phyloP scores from a whole-genome alignment of 1,140 invertebrate species.

The Drosophila equinoxialis region DNA sequence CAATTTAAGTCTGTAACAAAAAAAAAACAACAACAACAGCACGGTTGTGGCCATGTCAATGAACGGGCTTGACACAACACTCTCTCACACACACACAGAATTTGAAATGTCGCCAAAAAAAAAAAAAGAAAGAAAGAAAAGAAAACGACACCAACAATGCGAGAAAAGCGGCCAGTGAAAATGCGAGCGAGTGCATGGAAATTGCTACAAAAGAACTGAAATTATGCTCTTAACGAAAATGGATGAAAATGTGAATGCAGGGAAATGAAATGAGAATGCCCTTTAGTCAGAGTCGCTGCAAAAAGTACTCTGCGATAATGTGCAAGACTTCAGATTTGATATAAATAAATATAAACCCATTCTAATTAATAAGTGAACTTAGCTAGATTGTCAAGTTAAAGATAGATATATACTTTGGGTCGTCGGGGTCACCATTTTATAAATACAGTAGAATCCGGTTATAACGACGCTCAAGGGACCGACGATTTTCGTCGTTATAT shows the following conservation, averaged over 20 bases:
- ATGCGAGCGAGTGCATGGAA: conserved; percentile 51
- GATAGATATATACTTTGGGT: too few relatives aligned
- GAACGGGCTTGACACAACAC: conserved; percentile 74
- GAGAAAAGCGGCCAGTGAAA: conserved; percentile 30
- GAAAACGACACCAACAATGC: conserved; percentile 40
- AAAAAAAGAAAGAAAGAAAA: conserved; percentile 30
- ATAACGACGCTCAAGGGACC: too few relatives aligned
- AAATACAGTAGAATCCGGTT: too few relatives aligned
- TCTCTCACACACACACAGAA: conserved; percentile 43
- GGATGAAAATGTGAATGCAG: conserved; percentile 40
- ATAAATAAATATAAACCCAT: too few relatives aligned
- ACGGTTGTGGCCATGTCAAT: conserved; percentile 63
- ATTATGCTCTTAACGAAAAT: conserved; percentile 66
- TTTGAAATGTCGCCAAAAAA: conserved; percentile 74
- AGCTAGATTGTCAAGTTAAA: too few relatives aligned
- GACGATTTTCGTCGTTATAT: too few relatives aligned
- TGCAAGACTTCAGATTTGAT: background rate
- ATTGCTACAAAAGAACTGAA: conserved; percentile 63
- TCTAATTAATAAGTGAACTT: too few relatives aligned
- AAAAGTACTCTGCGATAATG: background rate
- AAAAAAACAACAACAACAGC: conserved; percentile 3
- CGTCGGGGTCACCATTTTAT: too few relatives aligned
- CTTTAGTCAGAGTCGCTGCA: background rate
- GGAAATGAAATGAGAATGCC: background rate
- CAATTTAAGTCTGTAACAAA: conserved; percentile 59